These are phyloP conservation scores for Lampris incognitus DNA, from an alignment of 2,113 vertebrate genomes.

Conservation along the genomic window DNA sequence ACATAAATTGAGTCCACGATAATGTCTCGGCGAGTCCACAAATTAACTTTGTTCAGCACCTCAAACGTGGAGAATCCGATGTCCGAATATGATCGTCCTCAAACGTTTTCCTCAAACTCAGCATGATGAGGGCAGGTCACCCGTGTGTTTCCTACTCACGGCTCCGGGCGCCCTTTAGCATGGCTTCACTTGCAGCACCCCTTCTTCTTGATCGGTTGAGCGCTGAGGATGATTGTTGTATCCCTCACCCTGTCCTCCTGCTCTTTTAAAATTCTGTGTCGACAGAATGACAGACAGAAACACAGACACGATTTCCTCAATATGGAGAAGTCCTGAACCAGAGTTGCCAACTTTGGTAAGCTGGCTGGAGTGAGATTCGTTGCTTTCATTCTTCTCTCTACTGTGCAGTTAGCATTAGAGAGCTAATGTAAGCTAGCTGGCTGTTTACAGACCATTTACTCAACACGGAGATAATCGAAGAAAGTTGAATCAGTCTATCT, in stretches of 20 bases:
- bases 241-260: constrained; percentile 88
- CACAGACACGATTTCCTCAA: not conserved
- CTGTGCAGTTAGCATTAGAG: no score
- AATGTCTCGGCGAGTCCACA: constrained; percentile 2
- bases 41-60: constrained; percentile 6
- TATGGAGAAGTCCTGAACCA: no score
- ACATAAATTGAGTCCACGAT: not conserved
- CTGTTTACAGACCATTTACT: no score
- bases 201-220: constrained; percentile 81
- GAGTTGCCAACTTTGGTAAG: no score
- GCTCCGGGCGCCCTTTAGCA: not conserved
- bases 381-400: not conserved
- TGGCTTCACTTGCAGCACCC: constrained; percentile 85
- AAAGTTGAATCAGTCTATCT: no score
- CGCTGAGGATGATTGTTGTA: constrained; percentile 81
- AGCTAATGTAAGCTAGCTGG: no score
- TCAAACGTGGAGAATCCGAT: not conserved
- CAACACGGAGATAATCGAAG: no score
- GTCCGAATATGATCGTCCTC: not conserved
- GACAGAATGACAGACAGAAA: constrained; percentile 30
- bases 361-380: no score
- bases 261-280: constrained; percentile 87
- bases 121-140: not conserved
- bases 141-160: not conserved
- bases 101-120: not conserved